Percentiles rank a stretch among this genome's conserved stretches.
These are phyloP conservation scores for Sakesphorus luctuosus DNA, from an alignment of 2,113 vertebrate genomes.

Conservation along the genomic window DNA sequence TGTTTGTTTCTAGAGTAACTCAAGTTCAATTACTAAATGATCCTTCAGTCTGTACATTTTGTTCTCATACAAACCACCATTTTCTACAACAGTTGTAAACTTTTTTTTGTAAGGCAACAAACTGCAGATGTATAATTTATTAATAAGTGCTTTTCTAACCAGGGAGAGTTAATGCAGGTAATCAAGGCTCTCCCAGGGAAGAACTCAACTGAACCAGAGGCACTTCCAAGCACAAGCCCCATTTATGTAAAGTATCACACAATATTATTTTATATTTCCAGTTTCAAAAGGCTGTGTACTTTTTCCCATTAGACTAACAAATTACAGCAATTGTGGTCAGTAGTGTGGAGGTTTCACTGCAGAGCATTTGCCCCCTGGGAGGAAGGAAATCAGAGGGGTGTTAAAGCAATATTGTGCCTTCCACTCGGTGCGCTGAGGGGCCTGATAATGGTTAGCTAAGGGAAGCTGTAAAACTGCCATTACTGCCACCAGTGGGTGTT, in stretches of 20 bases:
- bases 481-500: constrained; percentile 32
- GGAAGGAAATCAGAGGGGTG: constrained; percentile 72
- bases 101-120: background rate
- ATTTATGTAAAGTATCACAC: constrained; percentile 50
- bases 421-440: background rate
- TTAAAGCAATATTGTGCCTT: constrained; percentile 67
- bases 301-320: constrained; percentile 74
- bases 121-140: constrained; percentile 52
- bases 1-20: background rate
- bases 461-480: constrained; percentile 40
- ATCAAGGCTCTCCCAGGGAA: constrained; percentile 46
- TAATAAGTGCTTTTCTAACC: constrained; percentile 46
- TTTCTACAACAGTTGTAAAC: background rate
- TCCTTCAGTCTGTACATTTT: background rate
- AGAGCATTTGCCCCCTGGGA: constrained; percentile 60
- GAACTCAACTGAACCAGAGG: constrained; percentile 30
- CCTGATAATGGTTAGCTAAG: constrained; percentile 51
- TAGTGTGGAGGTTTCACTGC: constrained; percentile 61
- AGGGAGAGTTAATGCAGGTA: constrained; percentile 56
- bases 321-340: constrained; percentile 74
- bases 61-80: background rate
- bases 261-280: constrained; percentile 69
- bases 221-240: constrained; percentile 31
- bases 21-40: background rate
- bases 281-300: constrained; percentile 47